A percentile compares a stretch with the other conserved stretches of the same genome.
Conservation (phyloP, 2,797 vertebrate genomes). For the Gastrophryne carolinensis region DNA sequence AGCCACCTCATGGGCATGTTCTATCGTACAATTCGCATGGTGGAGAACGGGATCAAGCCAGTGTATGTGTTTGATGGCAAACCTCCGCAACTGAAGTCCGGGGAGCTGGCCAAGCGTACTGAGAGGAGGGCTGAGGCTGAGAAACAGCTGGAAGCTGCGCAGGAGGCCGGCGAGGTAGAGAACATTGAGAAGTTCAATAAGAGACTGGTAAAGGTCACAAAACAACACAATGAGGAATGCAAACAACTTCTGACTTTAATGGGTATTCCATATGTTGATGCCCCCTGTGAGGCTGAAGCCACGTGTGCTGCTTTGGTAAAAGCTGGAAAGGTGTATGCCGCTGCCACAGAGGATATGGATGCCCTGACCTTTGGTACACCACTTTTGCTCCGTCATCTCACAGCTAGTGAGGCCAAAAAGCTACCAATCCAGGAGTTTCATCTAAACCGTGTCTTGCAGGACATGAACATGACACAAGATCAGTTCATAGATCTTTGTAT, state of each 20-base stretch:
- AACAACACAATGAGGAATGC: conserved; percentile 91
- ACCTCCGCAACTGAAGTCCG: conserved; percentile 88
- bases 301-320: conserved; percentile 93
- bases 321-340: conserved; percentile 88
- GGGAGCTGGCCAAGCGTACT: conserved; percentile 87
- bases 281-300: conserved; percentile 93
- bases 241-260: conserved; percentile 86
- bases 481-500: conserved; percentile 97
- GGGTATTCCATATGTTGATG: conserved; percentile 92
- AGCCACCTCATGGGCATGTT: conserved; percentile 98
- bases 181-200: conserved; percentile 91
- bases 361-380: conserved; percentile 92
- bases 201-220: conserved; percentile 92
- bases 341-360: conserved; percentile 96
- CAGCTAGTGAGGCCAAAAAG: conserved; percentile 94
- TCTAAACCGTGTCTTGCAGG: conserved; percentile 83
- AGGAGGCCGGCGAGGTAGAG: conserved; percentile 83
- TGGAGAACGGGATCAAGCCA: conserved; percentile 93
- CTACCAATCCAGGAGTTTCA: conserved; percentile 96
- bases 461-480: conserved; percentile 79
- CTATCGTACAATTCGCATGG: conserved; percentile 94
- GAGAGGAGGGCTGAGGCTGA: conserved; percentile 91
- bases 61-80: conserved; percentile 96
- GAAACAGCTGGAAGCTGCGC: conserved; percentile 86
- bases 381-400: conserved; percentile 88